These are phyloP conservation scores for Chondrilla cf. caribensis DNA, from an alignment of 37 sponge, comb jelly and placozoan genomes.

Conservation along the genomic window DNA sequence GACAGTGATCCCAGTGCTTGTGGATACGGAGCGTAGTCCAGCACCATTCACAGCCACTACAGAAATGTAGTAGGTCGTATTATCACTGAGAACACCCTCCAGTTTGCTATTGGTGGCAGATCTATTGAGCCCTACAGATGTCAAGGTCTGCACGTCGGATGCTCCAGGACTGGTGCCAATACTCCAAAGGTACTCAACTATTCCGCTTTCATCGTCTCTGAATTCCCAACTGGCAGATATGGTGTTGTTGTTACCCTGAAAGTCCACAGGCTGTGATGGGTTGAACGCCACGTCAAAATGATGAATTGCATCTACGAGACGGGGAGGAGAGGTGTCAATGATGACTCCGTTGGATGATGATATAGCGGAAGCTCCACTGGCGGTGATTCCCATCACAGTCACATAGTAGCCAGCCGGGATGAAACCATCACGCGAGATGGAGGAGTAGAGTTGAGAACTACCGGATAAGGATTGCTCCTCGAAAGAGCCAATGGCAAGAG, in stretches of 20 bases:
- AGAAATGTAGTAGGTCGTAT: slow-evolving; percentile 67
- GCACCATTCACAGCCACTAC: slow-evolving; percentile 78
- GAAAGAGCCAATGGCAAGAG: slow-evolving; percentile 33
- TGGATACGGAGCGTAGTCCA: slow-evolving; percentile 26
- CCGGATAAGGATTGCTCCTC: slow-evolving; percentile 21
- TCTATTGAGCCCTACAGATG: slow-evolving; percentile 44
- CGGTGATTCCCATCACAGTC: slow-evolving; percentile 67
- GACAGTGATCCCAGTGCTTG: slow-evolving; percentile 68
- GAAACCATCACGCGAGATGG: slow-evolving; percentile 17
- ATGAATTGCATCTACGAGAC: slow-evolving; percentile 20
- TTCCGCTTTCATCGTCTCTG: slow-evolving; percentile 60
- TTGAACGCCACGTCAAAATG: slow-evolving; percentile 75
- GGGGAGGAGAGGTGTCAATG: slow-evolving; percentile 73
- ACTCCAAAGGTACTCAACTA: slow-evolving; percentile 76
- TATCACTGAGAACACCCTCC: slow-evolving; percentile 36
- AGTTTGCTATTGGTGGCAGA: slow-evolving; percentile 34
- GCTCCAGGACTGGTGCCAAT: slow-evolving; percentile 47
- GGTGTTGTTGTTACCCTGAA: slow-evolving; percentile 71
- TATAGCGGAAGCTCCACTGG: slow-evolving; percentile 47
- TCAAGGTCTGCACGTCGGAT: slow-evolving; percentile 40
- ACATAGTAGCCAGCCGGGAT: slow-evolving; percentile 66
- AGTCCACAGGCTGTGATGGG: slow-evolving; percentile 19
- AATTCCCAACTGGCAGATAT: slow-evolving; percentile 70
- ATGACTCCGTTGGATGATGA: slow-evolving; percentile 62
- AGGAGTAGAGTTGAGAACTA: slow-evolving; percentile 9